Evolutionary conservation across 1,140 invertebrate genomes (phyloP), one percentile per base, ranked within the genome.

Genomic region (Penaeus japonicus): DNA sequence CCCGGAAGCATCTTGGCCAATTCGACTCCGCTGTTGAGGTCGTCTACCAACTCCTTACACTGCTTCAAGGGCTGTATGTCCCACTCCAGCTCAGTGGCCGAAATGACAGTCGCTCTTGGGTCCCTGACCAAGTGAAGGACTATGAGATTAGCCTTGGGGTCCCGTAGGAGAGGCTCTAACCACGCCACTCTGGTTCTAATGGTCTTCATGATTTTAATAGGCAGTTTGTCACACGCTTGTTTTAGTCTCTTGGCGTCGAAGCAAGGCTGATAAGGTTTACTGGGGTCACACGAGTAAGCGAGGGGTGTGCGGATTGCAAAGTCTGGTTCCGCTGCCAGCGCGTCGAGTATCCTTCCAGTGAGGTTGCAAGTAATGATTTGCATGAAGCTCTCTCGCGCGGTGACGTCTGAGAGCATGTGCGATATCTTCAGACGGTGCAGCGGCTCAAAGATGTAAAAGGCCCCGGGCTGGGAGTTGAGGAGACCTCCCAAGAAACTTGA

Each of bases 401-500:
- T 7, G 47, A 7, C 47, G 47, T 47, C 47, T 15, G 47, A 47
- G 7, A 47, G 7, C 12, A 57, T 7, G 7, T n/a, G 22, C 39
- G 22, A 15, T 15, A 15, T 12, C 32, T 55, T 30, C 18, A 85
- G 7, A 2, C 32, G 22, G 0, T 75, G 73, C 2, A 85, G 65
- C n/a, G 84, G 84, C 32, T 85, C 84, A 65, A 85, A 85, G 73
- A 75, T 32, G 62, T 85, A 85, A 65, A 85, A 70, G 10, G 54
- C 18, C 0, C 54, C 54, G 4, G 84, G 35, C 20, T 85, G 84
- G 54, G 84, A 75, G 20, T 20, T 30, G 0, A 85, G 84, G n/a
- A 85, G 39, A 4, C 54, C 27, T 0, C 84, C 84, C 17, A 85
- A 24, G 39, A 85, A 85, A 12, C 73, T 78, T 12, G 73, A 78